Evolutionary conservation across 1,140 invertebrate genomes (phyloP).

Genomic region (Marisa cornuarietis): DNA sequence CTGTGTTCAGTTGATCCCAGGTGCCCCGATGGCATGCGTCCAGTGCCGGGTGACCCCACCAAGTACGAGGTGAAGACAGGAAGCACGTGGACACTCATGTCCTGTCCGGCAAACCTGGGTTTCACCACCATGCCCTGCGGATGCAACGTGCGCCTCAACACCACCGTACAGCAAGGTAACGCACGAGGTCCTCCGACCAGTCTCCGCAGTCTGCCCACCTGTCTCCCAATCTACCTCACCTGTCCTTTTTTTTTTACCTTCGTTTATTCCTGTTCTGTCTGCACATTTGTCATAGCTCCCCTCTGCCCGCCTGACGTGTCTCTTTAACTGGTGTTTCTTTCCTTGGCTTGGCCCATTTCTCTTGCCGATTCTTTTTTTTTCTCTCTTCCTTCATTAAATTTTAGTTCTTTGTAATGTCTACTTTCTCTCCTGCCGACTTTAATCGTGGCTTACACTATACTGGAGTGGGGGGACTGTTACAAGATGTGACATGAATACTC

Average conservation of each 20-base stretch:
- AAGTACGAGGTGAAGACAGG: slow-evolving; percentile 34
- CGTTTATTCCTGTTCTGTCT: no score
- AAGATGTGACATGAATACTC: no score
- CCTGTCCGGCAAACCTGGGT: slow-evolving; percentile 37
- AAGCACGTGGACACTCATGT: slow-evolving; percentile 38
- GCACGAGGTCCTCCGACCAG: no score
- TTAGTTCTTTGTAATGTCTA: no score
- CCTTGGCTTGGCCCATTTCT: neutral
- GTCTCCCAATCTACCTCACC: no score
- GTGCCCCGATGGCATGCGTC: slow-evolving; percentile 19
- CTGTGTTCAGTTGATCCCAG: neutral
- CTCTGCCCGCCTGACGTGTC: no score
- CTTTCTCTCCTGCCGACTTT: no score
- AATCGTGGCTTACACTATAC: no score
- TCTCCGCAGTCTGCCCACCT: neutral
- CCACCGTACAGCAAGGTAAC: slow-evolving; percentile 1
- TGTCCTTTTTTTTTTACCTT: no score
- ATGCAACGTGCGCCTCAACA: slow-evolving; percentile 29
- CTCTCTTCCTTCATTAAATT: neutral
- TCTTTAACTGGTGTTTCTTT: neutral
- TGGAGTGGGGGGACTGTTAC: no score
- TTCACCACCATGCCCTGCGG: slow-evolving; percentile 36
- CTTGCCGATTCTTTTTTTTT: no score
- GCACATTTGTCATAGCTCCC: no score
- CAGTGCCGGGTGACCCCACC: slow-evolving; percentile 30